Conservation (phyloP, 2,797 vertebrate genomes). For the Taenioides sp. region DNA sequence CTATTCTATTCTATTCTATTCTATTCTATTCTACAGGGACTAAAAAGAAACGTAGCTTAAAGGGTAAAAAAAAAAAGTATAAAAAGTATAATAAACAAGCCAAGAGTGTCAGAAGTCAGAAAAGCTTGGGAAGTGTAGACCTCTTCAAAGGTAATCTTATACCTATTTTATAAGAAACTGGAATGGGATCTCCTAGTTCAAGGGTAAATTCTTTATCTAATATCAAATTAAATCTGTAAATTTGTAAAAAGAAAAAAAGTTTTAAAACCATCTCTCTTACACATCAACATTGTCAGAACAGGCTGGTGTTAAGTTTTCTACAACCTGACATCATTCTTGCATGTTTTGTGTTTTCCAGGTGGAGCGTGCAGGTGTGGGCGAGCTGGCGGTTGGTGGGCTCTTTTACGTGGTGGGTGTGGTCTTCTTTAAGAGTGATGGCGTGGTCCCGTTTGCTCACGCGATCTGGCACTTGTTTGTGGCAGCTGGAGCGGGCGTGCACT, state of each 20-base stretch:
- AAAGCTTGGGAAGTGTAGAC: no score
- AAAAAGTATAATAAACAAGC: no score
- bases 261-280: background rate
- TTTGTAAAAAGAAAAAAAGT: no score
- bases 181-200: background rate
- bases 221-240: no score
- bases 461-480: conserved; percentile 97
- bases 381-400: conserved; percentile 85
- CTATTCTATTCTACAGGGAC: no score
- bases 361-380: conserved; percentile 85
- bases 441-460: conserved; percentile 92
- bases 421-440: conserved; percentile 94
- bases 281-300: background rate
- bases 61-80: no score
- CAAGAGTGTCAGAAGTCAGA: no score
- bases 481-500: conserved; percentile 85
- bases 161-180: background rate
- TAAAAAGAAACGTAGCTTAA: no score
- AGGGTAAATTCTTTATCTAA: background rate
- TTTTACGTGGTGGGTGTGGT: conserved; percentile 88
- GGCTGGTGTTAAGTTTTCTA: background rate
- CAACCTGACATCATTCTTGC: background rate
- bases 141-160: background rate
- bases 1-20: no score
- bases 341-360: conserved; percentile 70